A percentile compares a stretch with the other conserved stretches of the same genome.
phyloP scores from a whole-genome alignment of 2,797 vertebrate genomes.

The Myotis planiceps region DNA sequence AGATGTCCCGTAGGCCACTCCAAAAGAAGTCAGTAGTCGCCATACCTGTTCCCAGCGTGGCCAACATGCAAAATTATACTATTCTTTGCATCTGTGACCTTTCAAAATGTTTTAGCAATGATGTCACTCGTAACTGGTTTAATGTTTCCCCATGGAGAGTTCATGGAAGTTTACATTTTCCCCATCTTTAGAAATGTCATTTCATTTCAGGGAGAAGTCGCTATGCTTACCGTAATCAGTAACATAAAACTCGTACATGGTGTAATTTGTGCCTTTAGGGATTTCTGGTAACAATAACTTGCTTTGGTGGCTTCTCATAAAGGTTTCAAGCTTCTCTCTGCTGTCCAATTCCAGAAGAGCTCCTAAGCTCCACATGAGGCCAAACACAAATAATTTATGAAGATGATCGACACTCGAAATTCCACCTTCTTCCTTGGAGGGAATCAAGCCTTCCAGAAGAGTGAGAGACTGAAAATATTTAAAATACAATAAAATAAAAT shows the following conservation, averaged over 20 bases:
- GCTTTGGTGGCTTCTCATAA: slow-evolving; percentile 81
- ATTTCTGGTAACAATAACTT: slow-evolving; percentile 86
- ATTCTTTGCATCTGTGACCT: not conserved
- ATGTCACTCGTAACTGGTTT: not conserved
- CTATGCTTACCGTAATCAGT: slow-evolving; percentile 83
- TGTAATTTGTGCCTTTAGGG: slow-evolving; percentile 72
- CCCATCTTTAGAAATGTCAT: not conserved
- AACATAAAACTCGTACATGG: slow-evolving; percentile 88
- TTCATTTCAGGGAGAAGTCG: not conserved
- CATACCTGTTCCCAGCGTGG: not conserved
- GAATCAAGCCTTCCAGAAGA: slow-evolving; percentile 88
- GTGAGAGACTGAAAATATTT: slow-evolving; percentile 86
- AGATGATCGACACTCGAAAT: slow-evolving; percentile 77
- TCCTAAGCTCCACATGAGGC: slow-evolving; percentile 89
- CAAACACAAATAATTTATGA: slow-evolving; percentile 86
- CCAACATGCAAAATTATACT: not conserved
- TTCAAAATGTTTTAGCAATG: slow-evolving; percentile 9
- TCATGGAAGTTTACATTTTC: slow-evolving; percentile 1
- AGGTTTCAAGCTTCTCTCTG: slow-evolving; percentile 87
- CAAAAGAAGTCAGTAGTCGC: not conserved
- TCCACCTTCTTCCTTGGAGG: slow-evolving; percentile 84
- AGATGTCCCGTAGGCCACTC: not conserved
- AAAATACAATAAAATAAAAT: not conserved
- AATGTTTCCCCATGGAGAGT: not conserved
- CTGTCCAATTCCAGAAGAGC: slow-evolving; percentile 86